phyloP scores from a whole-genome alignment of 2,888 invertebrate genomes.

The Steromphala cineraria region DNA sequence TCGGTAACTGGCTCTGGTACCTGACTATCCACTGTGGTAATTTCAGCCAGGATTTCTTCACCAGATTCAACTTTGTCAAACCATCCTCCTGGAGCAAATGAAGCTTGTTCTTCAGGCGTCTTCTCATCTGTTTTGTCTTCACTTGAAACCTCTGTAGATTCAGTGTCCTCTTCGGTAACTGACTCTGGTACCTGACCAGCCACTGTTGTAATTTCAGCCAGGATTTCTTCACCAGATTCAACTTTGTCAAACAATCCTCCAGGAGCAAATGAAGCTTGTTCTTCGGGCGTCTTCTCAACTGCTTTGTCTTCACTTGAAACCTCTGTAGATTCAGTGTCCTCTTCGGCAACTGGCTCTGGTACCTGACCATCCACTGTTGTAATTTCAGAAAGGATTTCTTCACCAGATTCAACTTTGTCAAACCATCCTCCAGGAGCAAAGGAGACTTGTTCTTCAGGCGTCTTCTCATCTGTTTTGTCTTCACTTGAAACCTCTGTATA shows the following conservation, averaged over 20 bases:
- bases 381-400: too few relatives aligned
- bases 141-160: too few relatives aligned
- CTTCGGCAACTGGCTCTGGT: not conserved
- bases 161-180: not conserved
- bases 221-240: not conserved
- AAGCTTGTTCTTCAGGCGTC: too few relatives aligned
- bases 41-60: too few relatives aligned
- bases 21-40: not conserved
- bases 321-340: not conserved
- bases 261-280: not conserved
- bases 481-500: too few relatives aligned
- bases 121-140: too few relatives aligned
- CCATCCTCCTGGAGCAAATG: too few relatives aligned
- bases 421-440: too few relatives aligned
- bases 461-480: too few relatives aligned
- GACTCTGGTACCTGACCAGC: not conserved
- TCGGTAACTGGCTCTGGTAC: not conserved
- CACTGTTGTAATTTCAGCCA: not conserved
- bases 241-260: slow-evolving; percentile 2
- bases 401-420: too few relatives aligned
- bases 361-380: not conserved
- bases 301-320: not conserved
- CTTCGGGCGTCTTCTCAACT: not conserved
- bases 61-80: too few relatives aligned
- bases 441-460: too few relatives aligned